phyloP scores from a whole-genome alignment of 2,113 vertebrate genomes.

The Thermophis baileyi region DNA sequence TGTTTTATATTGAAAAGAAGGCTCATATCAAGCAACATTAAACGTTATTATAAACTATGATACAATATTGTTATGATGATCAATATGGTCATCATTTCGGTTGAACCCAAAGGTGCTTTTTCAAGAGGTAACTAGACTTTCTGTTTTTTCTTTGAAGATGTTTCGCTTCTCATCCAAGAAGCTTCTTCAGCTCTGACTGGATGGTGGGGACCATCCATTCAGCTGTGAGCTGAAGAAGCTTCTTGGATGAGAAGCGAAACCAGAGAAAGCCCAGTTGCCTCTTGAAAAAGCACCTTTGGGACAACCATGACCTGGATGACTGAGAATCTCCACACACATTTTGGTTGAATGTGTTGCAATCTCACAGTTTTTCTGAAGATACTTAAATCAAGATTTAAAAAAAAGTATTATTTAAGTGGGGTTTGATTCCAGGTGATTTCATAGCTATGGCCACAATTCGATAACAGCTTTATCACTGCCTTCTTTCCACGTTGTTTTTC shows the following conservation, averaged over 20 bases:
- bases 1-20: background rate
- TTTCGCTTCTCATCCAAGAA: too few species aligned
- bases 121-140: too few species aligned
- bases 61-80: background rate
- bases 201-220: too few species aligned
- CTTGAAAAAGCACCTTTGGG: too few species aligned
- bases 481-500: background rate
- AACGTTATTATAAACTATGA: background rate
- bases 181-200: too few species aligned
- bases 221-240: too few species aligned
- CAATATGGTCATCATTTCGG: conserved; percentile 9
- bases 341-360: background rate
- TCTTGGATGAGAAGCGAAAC: too few species aligned
- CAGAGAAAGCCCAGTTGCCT: too few species aligned
- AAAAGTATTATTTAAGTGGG: background rate
- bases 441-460: background rate
- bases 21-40: background rate
- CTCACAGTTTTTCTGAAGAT: background rate
- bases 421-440: background rate
- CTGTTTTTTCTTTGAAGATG: too few species aligned
- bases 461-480: background rate
- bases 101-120: background rate
- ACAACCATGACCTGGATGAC: too few species aligned
- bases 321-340: background rate
- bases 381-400: background rate